Conservation (phyloP, 2,888 invertebrate species). For the Helobdella robusta region DNA sequence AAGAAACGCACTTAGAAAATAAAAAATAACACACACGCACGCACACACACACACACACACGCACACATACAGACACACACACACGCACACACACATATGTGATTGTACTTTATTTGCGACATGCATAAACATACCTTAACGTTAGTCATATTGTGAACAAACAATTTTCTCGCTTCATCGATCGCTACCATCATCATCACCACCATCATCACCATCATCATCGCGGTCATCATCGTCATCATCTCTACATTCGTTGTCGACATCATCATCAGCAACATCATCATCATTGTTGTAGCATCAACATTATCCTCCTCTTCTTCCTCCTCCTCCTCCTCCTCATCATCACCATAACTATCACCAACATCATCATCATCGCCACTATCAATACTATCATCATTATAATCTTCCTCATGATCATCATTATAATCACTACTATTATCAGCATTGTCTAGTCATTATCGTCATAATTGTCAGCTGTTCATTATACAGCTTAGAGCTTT, state of each 20-base stretch:
- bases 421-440: not conserved
- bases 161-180: not conserved
- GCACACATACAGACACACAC: no score
- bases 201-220: not conserved
- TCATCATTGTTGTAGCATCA: not conserved
- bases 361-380: not conserved
- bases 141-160: no score
- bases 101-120: no score
- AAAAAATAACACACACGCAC: no score
- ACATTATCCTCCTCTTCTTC: conserved; percentile 5
- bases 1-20: no score
- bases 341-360: not conserved
- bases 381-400: not conserved
- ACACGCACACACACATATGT: no score
- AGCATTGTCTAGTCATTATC: not conserved
- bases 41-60: no score
- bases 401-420: not conserved
- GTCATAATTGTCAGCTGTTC: no score
- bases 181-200: not conserved
- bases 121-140: no score
- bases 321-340: conserved; percentile 10
- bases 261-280: not conserved
- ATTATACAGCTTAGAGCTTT: no score
- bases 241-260: not conserved
- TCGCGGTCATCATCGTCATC: not conserved